Base-by-base conservation (phyloP, 2,113 vertebrate genomes). In the Chloebia gouldiae region DNA sequence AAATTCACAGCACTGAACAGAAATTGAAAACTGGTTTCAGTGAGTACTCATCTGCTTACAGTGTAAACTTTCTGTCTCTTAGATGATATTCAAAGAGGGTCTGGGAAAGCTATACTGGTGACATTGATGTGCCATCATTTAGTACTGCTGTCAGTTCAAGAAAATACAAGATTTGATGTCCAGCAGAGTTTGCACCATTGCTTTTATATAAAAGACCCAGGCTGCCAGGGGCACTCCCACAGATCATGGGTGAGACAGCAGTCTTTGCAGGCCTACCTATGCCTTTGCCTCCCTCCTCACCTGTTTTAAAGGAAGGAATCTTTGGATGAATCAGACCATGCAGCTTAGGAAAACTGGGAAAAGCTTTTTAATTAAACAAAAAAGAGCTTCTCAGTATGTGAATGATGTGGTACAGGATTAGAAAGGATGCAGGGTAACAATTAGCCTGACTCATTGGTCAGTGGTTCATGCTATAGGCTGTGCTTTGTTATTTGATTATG, bases 401-500 rank as follows among this genome's bases (percentile, higher is more conserved):
- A 75, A 39, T 72, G 17, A 69, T 94, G 78, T 82, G 76, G 54
- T 31, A 64, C 21, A 76, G 56, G 40, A 64, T 60, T 82, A 81
- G 57, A 97, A 94, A 96, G 92, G 91, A 94, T 83, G 90, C 93
- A 88, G 93, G 88, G 85, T 83, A 96, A 86, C 71, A 76, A 91
- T 96, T 88, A 97, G 95, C 84, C 94, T 66, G 84, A 75, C 95
- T 96, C 47, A 31, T 90, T 93, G 92, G 82, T 91, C 90, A 68
- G 42, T 75, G 39, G 92, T 90, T 97, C n/a, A 25, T 96, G 81
- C 93, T 95, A 86, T 83, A 93, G 88, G 82, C 83, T 93, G 81
- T 92, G 93, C 90, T 97, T 96, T 97, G 96, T 95, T 97, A 96
- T 96, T 97, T 97, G 90, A 94, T 97, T 97, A 95, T 96, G 95